Conservation (phyloP, 2,113 vertebrate species). For the Accipiter cooperii region DNA sequence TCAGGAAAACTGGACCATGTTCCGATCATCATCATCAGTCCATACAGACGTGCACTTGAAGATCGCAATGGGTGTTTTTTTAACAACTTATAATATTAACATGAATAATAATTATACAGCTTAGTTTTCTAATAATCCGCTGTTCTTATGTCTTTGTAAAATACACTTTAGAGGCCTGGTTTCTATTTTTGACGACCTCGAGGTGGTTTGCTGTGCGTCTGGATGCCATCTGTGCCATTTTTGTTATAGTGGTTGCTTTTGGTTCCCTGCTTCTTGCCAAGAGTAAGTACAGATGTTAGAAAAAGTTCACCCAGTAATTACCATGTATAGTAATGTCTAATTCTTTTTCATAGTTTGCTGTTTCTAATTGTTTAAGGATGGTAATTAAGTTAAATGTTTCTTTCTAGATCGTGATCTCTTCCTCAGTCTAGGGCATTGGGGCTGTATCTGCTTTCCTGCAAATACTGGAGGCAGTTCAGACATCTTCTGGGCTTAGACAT, state of each 20-base stretch:
- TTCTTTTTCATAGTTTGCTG: slow-evolving; percentile 15
- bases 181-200: slow-evolving; percentile 91
- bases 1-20: not conserved
- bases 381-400: slow-evolving; percentile 42
- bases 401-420: slow-evolving; percentile 43
- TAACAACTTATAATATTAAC: not conserved
- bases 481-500: not conserved
- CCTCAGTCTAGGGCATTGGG: not conserved
- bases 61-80: not conserved
- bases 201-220: slow-evolving; percentile 93
- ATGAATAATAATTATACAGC: not conserved
- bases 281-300: slow-evolving; percentile 74
- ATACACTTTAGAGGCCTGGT: slow-evolving; percentile 85
- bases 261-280: slow-evolving; percentile 84
- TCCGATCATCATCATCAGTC: not conserved
- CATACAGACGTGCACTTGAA: not conserved
- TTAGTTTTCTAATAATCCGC: not conserved
- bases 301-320: slow-evolving; percentile 44
- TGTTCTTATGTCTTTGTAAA: not conserved
- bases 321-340: slow-evolving; percentile 32
- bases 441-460: not conserved
- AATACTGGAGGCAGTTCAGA: slow-evolving; percentile 14
- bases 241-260: slow-evolving; percentile 83
- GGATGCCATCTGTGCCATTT: slow-evolving; percentile 91
- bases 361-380: slow-evolving; percentile 49